Base-by-base conservation (phyloP, 2,888 invertebrate genomes). In the Caenorhabditis panamensis region DNA sequence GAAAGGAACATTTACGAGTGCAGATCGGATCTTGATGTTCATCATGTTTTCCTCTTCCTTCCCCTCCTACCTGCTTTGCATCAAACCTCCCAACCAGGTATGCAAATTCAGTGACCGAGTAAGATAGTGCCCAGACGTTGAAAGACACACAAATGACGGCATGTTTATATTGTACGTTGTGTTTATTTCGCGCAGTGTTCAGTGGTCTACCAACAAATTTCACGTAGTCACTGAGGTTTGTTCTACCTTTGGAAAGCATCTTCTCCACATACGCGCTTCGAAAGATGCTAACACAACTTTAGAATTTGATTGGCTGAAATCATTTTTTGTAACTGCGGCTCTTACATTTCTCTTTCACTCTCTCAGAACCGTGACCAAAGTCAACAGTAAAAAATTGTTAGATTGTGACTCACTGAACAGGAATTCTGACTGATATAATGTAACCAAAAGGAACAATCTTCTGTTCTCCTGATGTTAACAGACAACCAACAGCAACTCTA, bases 1-100 rank as follows among this genome's bases (percentile, higher is more conserved):
- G 58, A 41, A 41, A 66, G 53, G 58, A 66, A 75, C 75, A 66
- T 66, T 66, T 61, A 47, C 61, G 61, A 61, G 44, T 61, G 61
- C 49, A 59, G 75, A 75, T 75, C n/a, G 59, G 36, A 75, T 75
- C 75, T 61, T 61, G 66, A 61, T 75, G 75, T 75, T 75, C 66
- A 61, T 61, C 66, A 73, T 59, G 59, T 59, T 66, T 61, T 54
- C 61, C 47, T 66, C 47, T 44, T 24, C 24, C 28, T 28, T 28
- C 28, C n/a, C 28, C 16, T 28, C 28, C 28, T n/a, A 2, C 1
- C 28, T 54, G 1, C 54, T 28, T 56, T 20, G 54, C 11, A 11
- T 13, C 41, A 13, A 44, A 49, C n/a, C 47, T 41, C 41, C 5
- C 44, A 62, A 31, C 31, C 44, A 31, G 36, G 56, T 75, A 75